Base-by-base conservation (phyloP, 2,113 vertebrate genomes). In the Pardalotus punctatus region DNA sequence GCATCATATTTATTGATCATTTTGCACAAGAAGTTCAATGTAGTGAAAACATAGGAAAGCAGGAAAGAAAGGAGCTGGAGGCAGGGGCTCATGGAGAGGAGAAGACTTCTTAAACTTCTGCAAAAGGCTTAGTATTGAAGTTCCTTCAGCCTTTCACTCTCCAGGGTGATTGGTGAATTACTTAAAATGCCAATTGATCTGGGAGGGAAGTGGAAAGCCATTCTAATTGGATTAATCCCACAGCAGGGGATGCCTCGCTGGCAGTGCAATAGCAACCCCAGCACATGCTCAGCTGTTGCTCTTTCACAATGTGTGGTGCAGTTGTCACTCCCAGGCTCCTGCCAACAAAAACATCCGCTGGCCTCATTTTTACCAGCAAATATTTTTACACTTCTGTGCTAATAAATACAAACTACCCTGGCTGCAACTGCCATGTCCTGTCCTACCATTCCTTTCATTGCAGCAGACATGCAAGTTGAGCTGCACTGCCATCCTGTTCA, bases 271-370 rank as follows among this genome's bases (percentile, higher is more conserved):
- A 96, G 89, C 94, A 81, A 74, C 88, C 80, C 88, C 64, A 60
- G 51, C 76, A 82, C 91, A 86, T 96, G 95, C 88, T 97, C 97
- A 97, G 96, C 97, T 97, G 96, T 97, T 97, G 45, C 78, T 93
- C 81, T 97, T 97, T 94, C 95, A 94, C 96, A 97, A 78, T 36
- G 48, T 54, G 31, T 51, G 50, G 72, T 93, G 69, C 94, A 96
- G 94, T 97, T 97, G 97, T 96, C 89, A 79, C 88, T 93, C 69
- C 14, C 18, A 7, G n/a, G 20, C 76, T 95, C 50, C 51, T 96
- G 97, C 97, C 95, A 97, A 94, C 87, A 97, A 97, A 97, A 98
- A 97, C 96, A 98, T 97, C 97, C 95, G 47, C 86, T 89, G 80
- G 81, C 72, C 86, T 97, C 88, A 18, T 94, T 97, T 97, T 97